Base-by-base conservation (phyloP, 1,140 invertebrate genomes). In the Cataglyphis hispanica region DNA sequence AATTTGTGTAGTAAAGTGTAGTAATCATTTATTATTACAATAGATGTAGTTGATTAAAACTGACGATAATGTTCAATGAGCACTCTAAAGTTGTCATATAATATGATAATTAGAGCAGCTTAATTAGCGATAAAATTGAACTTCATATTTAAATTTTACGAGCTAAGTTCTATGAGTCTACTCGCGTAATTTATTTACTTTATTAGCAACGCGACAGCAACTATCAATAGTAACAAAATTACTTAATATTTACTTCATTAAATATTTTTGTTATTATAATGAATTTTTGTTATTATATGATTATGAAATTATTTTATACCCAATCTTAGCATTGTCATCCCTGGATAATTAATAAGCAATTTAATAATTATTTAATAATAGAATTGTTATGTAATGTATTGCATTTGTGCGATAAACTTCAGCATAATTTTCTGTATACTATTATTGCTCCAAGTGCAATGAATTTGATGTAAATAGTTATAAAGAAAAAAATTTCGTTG, bases 391-490 rank as follows among this genome's bases (percentile, higher is more conserved):
- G 19, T 67, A 53, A 78, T 66, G 22, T 64, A 66, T 34, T 64
- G 11, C 27, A 34, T 58, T 56, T 56, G 2, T 34, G 53, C 16
- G 16, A 50, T 11, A 56, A 56, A 80, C 16, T 16, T 69, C 13
- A 27, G 19, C 37, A 66, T 83, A 83, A 60, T 83, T 72, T 43
- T 0, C 2, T 58, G 2, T 56, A 46, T 22, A 25, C 37, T 70
- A 37, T 64, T 61, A 64, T 83, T 27, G 25, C 53, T 83, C 1
- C 19, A 60, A 43, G 67, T 83, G 78, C 78, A 81, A 74, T 83
- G 50, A 72, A 72, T 37, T 25, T 13, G 19, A 83, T 83, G 67
- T 83, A 81, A 69, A 81, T 81, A 81, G 16, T 0, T 83, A 60
- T 81, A 43, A 56, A 70, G 13, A 16, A 19, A 50, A 16, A 16